Evolutionary conservation across 2,888 invertebrate species (phyloP), one percentile per base, ranked within the genome.

Genomic region (Tholera decimalis): DNA sequence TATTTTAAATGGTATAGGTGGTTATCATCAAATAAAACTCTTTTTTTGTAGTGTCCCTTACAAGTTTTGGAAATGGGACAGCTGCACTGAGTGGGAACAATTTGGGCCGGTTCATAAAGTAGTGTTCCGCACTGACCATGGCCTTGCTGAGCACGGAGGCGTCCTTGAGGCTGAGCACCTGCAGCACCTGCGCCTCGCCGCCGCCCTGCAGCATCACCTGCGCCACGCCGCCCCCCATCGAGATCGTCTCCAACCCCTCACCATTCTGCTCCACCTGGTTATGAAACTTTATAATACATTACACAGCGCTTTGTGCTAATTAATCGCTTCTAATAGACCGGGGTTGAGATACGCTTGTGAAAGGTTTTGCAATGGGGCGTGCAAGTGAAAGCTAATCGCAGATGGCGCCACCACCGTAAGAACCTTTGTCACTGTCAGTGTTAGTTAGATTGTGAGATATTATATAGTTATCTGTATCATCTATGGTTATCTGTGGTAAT

Each of bases 81-180:
- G n/a, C n/a, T n/a, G n/a, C n/a, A n/a, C n/a, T n/a, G n/a, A n/a
- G n/a, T n/a, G n/a, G n/a, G n/a, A n/a, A n/a, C n/a, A n/a, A n/a
- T n/a, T n/a, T n/a, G n/a, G n/a, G n/a, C n/a, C n/a, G n/a, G n/a
- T n/a, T n/a, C n/a, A n/a, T n/a, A n/a, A n/a, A n/a, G n/a, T n/a
- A n/a, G n/a, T n/a, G n/a, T n/a, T n/a, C 20, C n/a, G 33, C 46
- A 69, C 79, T 70, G 47, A 93, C 97, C 97, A 98, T 97, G 60
- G 97, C 98, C 93, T 98, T 98, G 83, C 97, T 97, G 80, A 98
- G 96, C 70, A 97, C 97, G 70, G 98, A 97, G 76, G 98, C 98
- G 92, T 98, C 98, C 94, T 98, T 98, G 74, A 98, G 96, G 66
- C 98, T 98, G 86, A 98, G 96, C 83, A 98, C 98, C 93, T 98